Evolutionary conservation across 2,113 vertebrate species (phyloP).

Genomic region (Corydoras maculifer): DNA sequence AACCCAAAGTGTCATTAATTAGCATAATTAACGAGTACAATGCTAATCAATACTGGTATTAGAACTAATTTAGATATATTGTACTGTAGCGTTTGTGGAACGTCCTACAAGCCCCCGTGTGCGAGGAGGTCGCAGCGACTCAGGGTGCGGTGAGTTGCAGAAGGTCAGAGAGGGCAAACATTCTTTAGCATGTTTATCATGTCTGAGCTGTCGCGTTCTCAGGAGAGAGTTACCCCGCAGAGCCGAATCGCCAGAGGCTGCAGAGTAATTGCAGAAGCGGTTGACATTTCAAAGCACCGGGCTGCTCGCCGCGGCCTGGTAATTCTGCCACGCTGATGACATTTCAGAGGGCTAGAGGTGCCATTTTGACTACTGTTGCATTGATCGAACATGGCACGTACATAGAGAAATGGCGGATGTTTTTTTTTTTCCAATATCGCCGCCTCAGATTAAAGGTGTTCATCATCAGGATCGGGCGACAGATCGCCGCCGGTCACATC

Average conservation of each 20-base stretch:
- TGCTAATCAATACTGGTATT: no score
- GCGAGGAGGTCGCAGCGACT: no score
- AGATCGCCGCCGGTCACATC: background rate
- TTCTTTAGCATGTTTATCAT: conserved; percentile 28
- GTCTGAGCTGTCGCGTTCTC: conserved; percentile 33
- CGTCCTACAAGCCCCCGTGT: no score
- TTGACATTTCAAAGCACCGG: conserved; percentile 42
- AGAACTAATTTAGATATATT: no score
- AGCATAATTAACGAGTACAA: no score
- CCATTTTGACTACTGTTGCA: conserved; percentile 21
- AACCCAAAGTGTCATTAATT: no score
- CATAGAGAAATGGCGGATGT: conserved; percentile 8
- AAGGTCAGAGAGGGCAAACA: conserved; percentile 15
- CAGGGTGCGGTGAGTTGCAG: conserved; percentile 4
- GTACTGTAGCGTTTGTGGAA: conserved; percentile 13
- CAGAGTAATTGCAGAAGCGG: conserved; percentile 40
- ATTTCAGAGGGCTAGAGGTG: conserved; percentile 37
- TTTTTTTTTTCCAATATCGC: conserved; percentile 7
- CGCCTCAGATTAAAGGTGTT: conserved; percentile 7
- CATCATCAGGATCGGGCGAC: conserved; percentile 4
- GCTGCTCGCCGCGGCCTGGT: conserved; percentile 12
- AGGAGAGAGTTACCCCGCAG: conserved; percentile 30
- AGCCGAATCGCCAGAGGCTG: conserved; percentile 25
- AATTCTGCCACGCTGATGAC: conserved; percentile 30
- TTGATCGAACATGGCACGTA: conserved; percentile 17